Conservation (phyloP, 2,888 invertebrate genomes). For the Tryphoninae sp. region DNA sequence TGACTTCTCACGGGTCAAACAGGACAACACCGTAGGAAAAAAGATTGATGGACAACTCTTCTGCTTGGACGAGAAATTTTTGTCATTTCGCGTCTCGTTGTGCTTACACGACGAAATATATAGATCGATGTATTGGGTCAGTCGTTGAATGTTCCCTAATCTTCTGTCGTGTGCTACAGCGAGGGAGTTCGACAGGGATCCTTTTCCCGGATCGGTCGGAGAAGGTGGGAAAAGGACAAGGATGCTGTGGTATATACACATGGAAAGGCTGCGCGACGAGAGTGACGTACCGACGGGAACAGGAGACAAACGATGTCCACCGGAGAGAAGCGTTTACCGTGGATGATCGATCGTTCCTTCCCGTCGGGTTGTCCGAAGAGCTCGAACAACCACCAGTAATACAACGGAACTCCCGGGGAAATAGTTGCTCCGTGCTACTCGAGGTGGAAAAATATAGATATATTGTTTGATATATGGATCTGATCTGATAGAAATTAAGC, state of each 20-base stretch:
- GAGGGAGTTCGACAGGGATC: not conserved
- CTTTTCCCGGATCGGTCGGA: not conserved
- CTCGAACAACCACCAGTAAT: not conserved
- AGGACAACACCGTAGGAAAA: not conserved
- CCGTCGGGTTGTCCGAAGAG: constrained; percentile 5
- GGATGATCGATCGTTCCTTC: constrained; percentile 53
- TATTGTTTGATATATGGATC: not conserved
- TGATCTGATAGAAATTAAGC: not conserved
- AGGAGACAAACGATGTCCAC: constrained; percentile 65
- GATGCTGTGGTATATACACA: not conserved
- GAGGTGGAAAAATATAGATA: not conserved
- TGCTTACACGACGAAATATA: not conserved
- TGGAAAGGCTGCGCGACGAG: constrained; percentile 26
- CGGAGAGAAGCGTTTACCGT: constrained; percentile 40
- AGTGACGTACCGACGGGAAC: constrained; percentile 58
- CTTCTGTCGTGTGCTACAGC: not conserved
- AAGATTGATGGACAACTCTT: not conserved
- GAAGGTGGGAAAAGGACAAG: not conserved
- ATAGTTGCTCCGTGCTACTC: not conserved
- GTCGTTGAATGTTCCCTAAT: not conserved
- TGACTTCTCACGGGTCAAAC: no score
- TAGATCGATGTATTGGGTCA: not conserved
- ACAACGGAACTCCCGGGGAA: not conserved
- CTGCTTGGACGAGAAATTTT: not conserved
- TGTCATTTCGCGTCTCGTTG: not conserved